Percentiles rank a stretch among this genome's conserved stretches.
Conservation (phyloP, 2,113 vertebrate genomes). For the Ceyx cyanopectus region DNA sequence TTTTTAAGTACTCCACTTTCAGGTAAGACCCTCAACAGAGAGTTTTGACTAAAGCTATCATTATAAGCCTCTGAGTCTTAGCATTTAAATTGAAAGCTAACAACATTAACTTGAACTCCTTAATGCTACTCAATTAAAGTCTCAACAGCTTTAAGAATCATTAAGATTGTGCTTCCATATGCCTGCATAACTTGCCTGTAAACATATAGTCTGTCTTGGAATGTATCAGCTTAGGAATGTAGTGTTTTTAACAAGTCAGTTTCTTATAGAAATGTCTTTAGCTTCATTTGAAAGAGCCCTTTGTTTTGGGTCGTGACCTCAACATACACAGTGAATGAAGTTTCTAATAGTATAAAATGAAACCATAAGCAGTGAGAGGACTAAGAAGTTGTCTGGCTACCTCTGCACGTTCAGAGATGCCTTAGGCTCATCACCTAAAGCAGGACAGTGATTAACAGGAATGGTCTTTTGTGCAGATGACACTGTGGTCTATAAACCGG, state of each 20-base stretch:
- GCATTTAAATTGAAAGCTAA: conserved; percentile 30
- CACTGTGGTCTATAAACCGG: background rate
- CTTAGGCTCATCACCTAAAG: background rate
- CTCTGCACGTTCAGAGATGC: background rate
- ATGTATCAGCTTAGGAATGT: background rate
- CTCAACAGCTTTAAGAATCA: conserved; percentile 37
- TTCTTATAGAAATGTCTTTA: background rate
- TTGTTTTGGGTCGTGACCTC: background rate
- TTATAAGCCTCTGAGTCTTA: background rate
- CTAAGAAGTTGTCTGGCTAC: background rate
- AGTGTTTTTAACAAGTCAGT: background rate
- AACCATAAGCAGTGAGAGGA: background rate
- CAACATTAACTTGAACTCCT: conserved; percentile 6
- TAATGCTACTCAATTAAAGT: conserved; percentile 26
- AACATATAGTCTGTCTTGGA: background rate
- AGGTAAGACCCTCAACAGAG: background rate
- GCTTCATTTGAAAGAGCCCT: background rate
- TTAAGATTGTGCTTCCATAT: background rate
- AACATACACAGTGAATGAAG: background rate
- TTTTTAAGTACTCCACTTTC: background rate
- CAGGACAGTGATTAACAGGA: background rate
- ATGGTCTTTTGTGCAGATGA: background rate
- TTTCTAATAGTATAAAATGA: background rate
- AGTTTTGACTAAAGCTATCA: background rate
- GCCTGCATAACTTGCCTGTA: background rate